Evolutionary conservation across 37 sponge, comb jelly and placozoan species (phyloP).

Genomic region (Aplysina aerophoba): DNA sequence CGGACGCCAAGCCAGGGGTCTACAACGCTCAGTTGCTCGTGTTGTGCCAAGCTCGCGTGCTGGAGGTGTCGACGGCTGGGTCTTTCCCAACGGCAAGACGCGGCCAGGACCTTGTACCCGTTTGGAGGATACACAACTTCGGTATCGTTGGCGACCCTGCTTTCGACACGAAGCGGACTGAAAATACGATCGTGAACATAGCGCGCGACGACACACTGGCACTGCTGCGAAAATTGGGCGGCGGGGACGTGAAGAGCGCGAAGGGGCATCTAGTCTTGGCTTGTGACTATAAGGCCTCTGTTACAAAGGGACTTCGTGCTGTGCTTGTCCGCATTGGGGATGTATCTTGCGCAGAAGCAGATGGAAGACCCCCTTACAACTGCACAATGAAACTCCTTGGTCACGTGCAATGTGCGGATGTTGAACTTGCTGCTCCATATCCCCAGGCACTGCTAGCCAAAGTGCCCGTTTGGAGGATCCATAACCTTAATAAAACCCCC

Average conservation of each 20-base stretch:
- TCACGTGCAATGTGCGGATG: slow-evolving; percentile 30
- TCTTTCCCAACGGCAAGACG: slow-evolving; percentile 34
- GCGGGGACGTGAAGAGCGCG: slow-evolving; percentile 30
- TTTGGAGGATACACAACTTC: slow-evolving; percentile 39
- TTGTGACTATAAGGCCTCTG: slow-evolving; percentile 27
- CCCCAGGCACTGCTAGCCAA: slow-evolving; percentile 25
- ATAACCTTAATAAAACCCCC: slow-evolving; percentile 6
- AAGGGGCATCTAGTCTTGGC: slow-evolving; percentile 34
- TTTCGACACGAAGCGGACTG: background rate
- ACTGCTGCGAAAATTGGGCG: slow-evolving; percentile 20
- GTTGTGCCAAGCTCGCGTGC: slow-evolving; percentile 29
- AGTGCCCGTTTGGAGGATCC: slow-evolving; percentile 32
- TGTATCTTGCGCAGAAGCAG: slow-evolving; percentile 16
- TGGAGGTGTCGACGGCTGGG: slow-evolving; percentile 4
- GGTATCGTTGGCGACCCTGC: slow-evolving; percentile 6
- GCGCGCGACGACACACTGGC: slow-evolving; percentile 26
- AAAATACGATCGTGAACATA: slow-evolving; percentile 27
- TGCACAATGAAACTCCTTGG: slow-evolving; percentile 28
- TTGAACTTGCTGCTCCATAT: background rate
- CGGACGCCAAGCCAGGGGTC: slow-evolving; percentile 5
- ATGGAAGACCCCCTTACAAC: slow-evolving; percentile 17
- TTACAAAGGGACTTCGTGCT: background rate
- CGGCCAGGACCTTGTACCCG: slow-evolving; percentile 32
- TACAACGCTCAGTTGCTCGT: slow-evolving; percentile 35
- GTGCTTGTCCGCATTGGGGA: slow-evolving; percentile 35